These are phyloP conservation scores for Mirza zaza DNA, from an alignment of 2,113 vertebrate genomes.

Conservation along the genomic window DNA sequence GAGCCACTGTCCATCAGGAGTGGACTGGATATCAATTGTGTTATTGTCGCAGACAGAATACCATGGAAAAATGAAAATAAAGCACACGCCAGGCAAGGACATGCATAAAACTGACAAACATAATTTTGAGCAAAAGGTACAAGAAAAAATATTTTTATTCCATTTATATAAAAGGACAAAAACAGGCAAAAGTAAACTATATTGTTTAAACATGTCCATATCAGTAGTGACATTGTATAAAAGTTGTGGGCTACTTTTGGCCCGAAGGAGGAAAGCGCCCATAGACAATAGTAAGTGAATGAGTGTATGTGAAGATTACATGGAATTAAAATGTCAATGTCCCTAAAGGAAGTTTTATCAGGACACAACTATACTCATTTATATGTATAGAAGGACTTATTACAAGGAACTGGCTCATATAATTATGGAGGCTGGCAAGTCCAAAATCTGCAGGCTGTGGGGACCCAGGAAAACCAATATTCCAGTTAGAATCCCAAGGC, in stretches of 20 bases:
- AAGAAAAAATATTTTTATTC: background rate
- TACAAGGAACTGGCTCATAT: background rate
- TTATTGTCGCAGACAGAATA: background rate
- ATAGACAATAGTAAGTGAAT: background rate
- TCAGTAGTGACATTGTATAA: no score
- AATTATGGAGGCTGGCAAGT: background rate
- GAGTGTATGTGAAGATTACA: background rate
- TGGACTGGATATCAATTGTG: background rate
- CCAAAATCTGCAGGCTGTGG: background rate
- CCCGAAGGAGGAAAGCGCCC: background rate
- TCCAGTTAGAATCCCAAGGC: background rate
- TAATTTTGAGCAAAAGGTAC: background rate
- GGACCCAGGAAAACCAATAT: background rate
- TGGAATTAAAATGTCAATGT: background rate
- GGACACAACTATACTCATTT: background rate
- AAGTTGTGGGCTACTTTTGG: background rate
- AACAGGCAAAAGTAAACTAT: background rate
- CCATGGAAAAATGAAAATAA: background rate
- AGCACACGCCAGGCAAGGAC: background rate
- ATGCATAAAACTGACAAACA: background rate
- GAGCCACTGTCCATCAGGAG: background rate
- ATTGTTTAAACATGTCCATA: background rate
- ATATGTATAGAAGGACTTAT: background rate
- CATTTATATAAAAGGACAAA: background rate
- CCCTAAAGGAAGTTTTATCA: background rate